Base-by-base conservation (phyloP, 2,888 invertebrate genomes). In the Lasioglossum oenotherae region DNA sequence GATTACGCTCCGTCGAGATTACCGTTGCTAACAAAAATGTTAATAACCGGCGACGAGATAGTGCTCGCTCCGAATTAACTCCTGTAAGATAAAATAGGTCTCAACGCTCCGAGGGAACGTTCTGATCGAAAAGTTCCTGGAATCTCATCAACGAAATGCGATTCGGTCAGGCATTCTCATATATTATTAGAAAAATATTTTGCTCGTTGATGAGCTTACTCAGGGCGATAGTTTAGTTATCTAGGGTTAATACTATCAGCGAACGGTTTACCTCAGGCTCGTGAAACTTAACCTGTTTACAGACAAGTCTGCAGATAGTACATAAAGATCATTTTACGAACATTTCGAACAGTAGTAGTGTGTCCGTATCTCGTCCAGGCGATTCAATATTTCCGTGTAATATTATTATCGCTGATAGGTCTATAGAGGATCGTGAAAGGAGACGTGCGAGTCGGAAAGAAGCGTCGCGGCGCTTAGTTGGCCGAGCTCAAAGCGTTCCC, bases 401-500 rank as follows among this genome's bases (percentile, higher is more conserved):
- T 4, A 44, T 74, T 67, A 74, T 82, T 49, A 27, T 19, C 44
- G 31, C 10, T 27, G 16, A 14, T 35, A 8, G 31, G 27, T 5
- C 23, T 16, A 53, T 4, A 67, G 64, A 72, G 53, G 67, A 23
- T 19, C 46, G 27, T 5, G 44, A 16, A 64, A 76, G 60, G 19
- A 64, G 60, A n/a, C 57, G n/a, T 8, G n/a, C 1, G 46, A 16
- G 44, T 19, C 23, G 49, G 35, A 86, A 77, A 74, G 49, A 76
- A 76, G 80, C 38, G 31, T 67, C 60, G 86, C 31, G 38, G 71
- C 60, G 86, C 77, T 82, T 83, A 81, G 82, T 74, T 73, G 74
- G 69, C 35, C 67, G 73, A 74, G 75, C 77, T 76, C 81, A 86
- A 82, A 86, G 88, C 73, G 84, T 86, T 78, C 86, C 77, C 87